Conservation (phyloP, 2,797 vertebrate genomes). For the Echeneis naucrates region DNA sequence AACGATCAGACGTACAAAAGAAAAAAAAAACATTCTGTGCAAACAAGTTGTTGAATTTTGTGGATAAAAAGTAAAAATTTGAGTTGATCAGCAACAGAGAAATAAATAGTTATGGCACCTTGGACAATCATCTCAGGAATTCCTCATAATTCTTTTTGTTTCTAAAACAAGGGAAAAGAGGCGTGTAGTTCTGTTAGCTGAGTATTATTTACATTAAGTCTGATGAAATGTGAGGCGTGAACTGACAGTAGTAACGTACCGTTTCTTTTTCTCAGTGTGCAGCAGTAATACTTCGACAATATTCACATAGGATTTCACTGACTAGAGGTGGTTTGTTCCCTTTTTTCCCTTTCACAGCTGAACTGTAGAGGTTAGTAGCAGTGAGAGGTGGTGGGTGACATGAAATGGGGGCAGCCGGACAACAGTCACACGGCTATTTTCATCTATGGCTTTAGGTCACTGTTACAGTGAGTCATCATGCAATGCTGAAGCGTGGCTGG, state of each 20-base stretch:
- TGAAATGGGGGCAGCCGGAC: conserved; percentile 24
- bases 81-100: conserved; percentile 19
- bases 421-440: conserved; percentile 66
- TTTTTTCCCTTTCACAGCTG: conserved; percentile 28
- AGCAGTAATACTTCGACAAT: conserved; percentile 48
- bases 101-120: conserved; percentile 64
- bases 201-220: conserved; percentile 61
- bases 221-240: conserved; percentile 28
- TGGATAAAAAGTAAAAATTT: conserved; percentile 16
- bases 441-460: conserved; percentile 76
- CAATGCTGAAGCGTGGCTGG: conserved; percentile 56
- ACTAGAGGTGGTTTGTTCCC: conserved; percentile 34
- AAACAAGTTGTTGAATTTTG: conserved; percentile 56
- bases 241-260: background rate
- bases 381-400: conserved; percentile 14
- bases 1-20: conserved; percentile 60
- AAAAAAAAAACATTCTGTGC: conserved; percentile 64
- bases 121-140: conserved; percentile 16
- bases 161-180: conserved; percentile 9
- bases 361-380: conserved; percentile 43
- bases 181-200: conserved; percentile 29
- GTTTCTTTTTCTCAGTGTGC: conserved; percentile 1
- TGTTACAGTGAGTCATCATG: conserved; percentile 77
- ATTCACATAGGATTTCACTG: conserved; percentile 40
- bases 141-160: too few relatives aligned